These are phyloP conservation scores for Zeugodacus cucurbitae DNA, from an alignment of 1,140 invertebrate genomes.

Conservation along the genomic window DNA sequence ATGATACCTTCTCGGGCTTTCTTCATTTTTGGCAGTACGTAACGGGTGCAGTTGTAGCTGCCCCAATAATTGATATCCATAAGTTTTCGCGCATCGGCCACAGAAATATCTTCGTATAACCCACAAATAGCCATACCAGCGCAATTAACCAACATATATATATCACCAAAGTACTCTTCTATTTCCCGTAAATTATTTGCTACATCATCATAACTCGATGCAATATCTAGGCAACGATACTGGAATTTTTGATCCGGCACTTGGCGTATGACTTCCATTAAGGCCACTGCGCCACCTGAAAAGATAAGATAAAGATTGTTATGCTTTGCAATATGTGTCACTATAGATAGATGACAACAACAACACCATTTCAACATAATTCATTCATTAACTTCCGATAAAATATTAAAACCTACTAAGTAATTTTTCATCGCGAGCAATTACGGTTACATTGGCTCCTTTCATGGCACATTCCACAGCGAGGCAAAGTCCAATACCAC, in stretches of 20 bases:
- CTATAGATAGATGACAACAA: too few relatives aligned
- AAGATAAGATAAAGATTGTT: constrained; percentile 15
- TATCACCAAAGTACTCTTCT: constrained; percentile 75
- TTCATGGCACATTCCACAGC: constrained; percentile 79
- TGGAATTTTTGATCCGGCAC: constrained; percentile 74
- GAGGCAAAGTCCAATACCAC: constrained; percentile 90
- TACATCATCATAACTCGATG: constrained; percentile 73
- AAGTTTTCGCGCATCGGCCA: constrained; percentile 77
- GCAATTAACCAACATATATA: constrained; percentile 92
- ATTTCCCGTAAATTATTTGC: constrained; percentile 72
- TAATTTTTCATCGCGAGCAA: constrained; percentile 82
- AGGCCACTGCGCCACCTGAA: constrained; percentile 57
- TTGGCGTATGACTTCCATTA: constrained; percentile 58
- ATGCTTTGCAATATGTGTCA: neutral
- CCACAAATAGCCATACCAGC: constrained; percentile 86
- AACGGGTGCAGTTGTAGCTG: constrained; percentile 77
- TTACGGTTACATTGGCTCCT: constrained; percentile 90
- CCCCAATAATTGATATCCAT: constrained; percentile 80
- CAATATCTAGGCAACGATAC: constrained; percentile 79
- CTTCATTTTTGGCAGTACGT: constrained; percentile 79
- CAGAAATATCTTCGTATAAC: constrained; percentile 83
- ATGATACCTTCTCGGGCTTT: constrained; percentile 78
- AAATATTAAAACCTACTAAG: constrained; percentile 65
- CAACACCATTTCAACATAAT: too few relatives aligned
- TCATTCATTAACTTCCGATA: neutral